phyloP scores from a whole-genome alignment of 2,113 vertebrate genomes.

The Mobula birostris region DNA sequence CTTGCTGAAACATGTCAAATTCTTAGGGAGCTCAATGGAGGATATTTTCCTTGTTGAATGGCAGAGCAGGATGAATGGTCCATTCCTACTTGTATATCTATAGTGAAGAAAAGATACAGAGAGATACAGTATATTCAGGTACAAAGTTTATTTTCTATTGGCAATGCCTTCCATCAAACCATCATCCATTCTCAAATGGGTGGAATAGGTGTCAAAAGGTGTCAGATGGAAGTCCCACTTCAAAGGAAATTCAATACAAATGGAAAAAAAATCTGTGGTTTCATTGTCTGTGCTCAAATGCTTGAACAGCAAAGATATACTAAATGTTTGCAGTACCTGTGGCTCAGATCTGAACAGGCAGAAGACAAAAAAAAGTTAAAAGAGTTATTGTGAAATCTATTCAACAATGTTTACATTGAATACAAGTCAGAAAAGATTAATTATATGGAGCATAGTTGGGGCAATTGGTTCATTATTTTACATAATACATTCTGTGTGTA shows the following conservation, averaged over 20 bases:
- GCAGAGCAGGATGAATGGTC: too few relatives aligned
- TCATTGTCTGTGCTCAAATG: background rate
- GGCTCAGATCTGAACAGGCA: too few relatives aligned
- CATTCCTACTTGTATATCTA: background rate
- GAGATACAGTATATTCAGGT: too few relatives aligned
- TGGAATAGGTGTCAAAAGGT: background rate
- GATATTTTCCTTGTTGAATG: too few relatives aligned
- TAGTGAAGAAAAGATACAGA: background rate
- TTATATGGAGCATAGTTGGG: background rate
- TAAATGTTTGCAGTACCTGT: background rate
- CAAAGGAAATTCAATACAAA: background rate
- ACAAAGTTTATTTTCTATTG: background rate
- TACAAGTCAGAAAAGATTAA: background rate
- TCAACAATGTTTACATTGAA: background rate
- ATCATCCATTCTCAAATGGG: background rate
- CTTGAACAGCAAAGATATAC: background rate
- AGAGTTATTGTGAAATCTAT: background rate
- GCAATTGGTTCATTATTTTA: background rate
- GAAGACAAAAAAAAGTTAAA: background rate
- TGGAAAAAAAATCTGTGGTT: too few relatives aligned
- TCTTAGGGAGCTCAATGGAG: too few relatives aligned
- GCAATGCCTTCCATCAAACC: background rate
- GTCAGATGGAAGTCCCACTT: background rate
- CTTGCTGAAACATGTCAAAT: too few relatives aligned
- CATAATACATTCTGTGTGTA: background rate